A percentile compares a stretch with the other conserved stretches of the same genome.
Evolutionary conservation across 2,113 vertebrate genomes (phyloP).

Genomic region (Chaetops frenatus): DNA sequence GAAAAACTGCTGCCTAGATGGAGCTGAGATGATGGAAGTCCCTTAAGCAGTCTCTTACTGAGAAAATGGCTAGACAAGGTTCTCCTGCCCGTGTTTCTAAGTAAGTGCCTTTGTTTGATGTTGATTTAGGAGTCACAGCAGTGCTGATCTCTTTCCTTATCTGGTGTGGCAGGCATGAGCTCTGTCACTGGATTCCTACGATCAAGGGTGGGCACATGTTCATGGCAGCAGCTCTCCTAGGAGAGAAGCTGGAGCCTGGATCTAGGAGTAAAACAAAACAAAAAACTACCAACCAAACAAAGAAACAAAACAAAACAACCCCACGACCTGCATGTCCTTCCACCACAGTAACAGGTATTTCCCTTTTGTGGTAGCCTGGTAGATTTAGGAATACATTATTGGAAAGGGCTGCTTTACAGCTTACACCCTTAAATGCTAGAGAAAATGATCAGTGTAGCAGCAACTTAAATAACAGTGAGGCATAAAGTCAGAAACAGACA

Average conservation of each 20-base stretch:
- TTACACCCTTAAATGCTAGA: background rate
- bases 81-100: background rate
- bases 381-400: background rate
- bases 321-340: background rate
- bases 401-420: background rate
- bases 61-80: background rate
- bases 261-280: background rate
- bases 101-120: background rate
- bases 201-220: background rate
- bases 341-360: background rate
- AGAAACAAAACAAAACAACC: too few relatives aligned
- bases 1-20: background rate
- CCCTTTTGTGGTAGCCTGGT: background rate
- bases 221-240: background rate
- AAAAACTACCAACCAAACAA: background rate
- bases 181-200: background rate
- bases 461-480: background rate
- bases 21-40: background rate
- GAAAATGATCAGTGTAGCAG: background rate
- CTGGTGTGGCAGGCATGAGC: background rate
- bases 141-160: background rate
- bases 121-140: background rate
- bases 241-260: background rate
- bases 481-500: background rate
- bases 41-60: background rate